Evolutionary conservation across 92 coral and sea anemone species (phyloP).

Genomic region (Parazoanthus atlanticus): DNA sequence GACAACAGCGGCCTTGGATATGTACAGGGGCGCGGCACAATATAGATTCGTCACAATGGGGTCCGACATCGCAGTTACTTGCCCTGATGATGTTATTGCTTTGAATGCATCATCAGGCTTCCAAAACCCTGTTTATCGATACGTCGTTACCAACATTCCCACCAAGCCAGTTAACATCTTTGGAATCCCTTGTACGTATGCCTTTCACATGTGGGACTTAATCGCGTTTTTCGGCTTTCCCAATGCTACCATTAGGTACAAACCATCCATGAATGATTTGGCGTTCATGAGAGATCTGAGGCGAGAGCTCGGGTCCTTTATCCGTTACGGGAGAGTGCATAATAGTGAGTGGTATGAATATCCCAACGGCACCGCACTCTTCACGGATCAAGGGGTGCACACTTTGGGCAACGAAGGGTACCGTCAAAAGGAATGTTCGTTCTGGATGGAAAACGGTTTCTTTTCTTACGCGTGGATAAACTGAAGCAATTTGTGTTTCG

Average conservation of each 20-base stretch:
- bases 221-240: constrained; percentile 69
- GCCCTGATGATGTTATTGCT: constrained; percentile 66
- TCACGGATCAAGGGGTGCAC: constrained; percentile 56
- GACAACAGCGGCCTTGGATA: constrained; percentile 42
- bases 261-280: constrained; percentile 48
- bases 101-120: constrained; percentile 52
- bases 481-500: constrained; percentile 15
- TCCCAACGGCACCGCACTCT: constrained; percentile 64
- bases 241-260: constrained; percentile 20
- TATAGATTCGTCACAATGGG: constrained; percentile 53
- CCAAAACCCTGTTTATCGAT: constrained; percentile 59
- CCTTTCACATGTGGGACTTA: constrained; percentile 76
- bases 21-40: constrained; percentile 53
- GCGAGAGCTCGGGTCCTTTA: constrained; percentile 58
- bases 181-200: constrained; percentile 43
- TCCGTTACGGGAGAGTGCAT: constrained; percentile 42
- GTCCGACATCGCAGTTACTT: constrained; percentile 62
- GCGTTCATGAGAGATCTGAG: constrained; percentile 56
- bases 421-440: constrained; percentile 63
- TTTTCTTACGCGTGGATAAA: constrained; percentile 73
- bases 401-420: constrained; percentile 40
- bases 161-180: constrained; percentile 29
- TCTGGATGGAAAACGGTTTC: constrained; percentile 71
- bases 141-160: constrained; percentile 62
- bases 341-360: constrained; percentile 45